These are phyloP conservation scores for Theonella swinhoei DNA, from an alignment of 37 sponge, comb jelly and placozoan species.

Conservation along the genomic window DNA sequence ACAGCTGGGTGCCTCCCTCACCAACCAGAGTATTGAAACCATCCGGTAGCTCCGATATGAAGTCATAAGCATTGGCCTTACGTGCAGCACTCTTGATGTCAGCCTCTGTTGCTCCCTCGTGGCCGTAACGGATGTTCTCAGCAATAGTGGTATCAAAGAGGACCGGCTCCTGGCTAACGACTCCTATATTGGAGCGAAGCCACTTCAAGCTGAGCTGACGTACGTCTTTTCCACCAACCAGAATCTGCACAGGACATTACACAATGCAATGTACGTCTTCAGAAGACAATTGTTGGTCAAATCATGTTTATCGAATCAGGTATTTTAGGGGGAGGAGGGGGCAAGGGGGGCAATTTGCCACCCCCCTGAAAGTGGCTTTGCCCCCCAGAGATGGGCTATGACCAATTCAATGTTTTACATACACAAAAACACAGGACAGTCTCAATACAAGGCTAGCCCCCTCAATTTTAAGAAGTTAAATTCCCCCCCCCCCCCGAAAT, in stretches of 20 bases:
- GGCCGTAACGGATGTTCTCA: conserved; percentile 85
- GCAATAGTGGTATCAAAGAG: conserved; percentile 90
- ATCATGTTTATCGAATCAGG: no score
- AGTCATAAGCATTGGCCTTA: conserved; percentile 83
- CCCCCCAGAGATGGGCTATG: no score
- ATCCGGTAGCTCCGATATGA: conserved; percentile 78
- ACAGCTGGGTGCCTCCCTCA: conserved; percentile 83
- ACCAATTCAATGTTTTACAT: no score
- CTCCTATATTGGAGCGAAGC: conserved; percentile 88
- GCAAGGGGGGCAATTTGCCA: no score
- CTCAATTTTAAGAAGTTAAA: no score
- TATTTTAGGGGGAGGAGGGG: no score
- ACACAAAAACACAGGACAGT: no score
- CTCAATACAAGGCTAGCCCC: no score
- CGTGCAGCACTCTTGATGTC: conserved; percentile 79
- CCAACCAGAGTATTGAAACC: conserved; percentile 89
- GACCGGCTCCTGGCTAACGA: conserved; percentile 94
- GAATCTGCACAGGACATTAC: conserved; percentile 17
- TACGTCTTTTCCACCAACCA: conserved; percentile 78
- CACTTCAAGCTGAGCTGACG: conserved; percentile 76
- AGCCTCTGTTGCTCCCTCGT: conserved; percentile 63
- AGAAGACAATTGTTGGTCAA: no score
- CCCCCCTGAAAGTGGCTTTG: no score
- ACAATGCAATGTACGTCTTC: background rate
- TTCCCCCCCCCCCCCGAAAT: no score